These are phyloP conservation scores for Mustela nigripes DNA, from an alignment of 2,113 vertebrate genomes.

Conservation along the genomic window DNA sequence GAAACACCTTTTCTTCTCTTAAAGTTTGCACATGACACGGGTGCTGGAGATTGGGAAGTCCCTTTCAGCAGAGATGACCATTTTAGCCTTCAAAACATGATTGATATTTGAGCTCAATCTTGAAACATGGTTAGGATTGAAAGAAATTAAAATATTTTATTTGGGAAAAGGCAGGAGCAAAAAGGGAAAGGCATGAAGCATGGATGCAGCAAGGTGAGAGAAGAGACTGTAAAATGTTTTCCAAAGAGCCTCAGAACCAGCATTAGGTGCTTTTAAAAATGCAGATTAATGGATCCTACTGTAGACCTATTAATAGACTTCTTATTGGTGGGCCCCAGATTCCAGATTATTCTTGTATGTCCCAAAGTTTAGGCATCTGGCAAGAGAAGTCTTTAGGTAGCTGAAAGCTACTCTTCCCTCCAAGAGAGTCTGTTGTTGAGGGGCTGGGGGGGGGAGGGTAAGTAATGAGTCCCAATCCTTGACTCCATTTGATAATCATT, in stretches of 20 bases:
- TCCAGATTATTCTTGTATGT: background rate
- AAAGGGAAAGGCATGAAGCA: background rate
- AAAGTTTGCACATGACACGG: background rate
- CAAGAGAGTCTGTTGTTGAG: background rate
- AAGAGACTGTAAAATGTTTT: background rate
- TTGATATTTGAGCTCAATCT: slow-evolving; percentile 1
- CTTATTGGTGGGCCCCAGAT: background rate
- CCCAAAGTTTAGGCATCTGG: background rate
- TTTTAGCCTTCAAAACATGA: background rate
- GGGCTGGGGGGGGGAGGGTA: background rate
- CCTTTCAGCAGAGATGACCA: background rate
- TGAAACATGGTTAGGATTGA: background rate
- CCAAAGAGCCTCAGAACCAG: background rate
- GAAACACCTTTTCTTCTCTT: background rate
- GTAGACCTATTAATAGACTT: background rate
- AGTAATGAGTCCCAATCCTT: background rate
- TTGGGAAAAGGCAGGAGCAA: background rate
- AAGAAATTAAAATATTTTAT: slow-evolving; percentile 22
- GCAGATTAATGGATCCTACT: background rate
- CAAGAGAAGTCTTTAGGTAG: background rate
- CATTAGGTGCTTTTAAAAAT: background rate
- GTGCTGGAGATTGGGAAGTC: background rate
- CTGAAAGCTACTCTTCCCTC: background rate
- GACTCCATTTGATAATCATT: background rate
- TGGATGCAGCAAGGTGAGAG: background rate